phyloP scores from a whole-genome alignment of 2,888 invertebrate genomes.

The Apocheima hispidaria region DNA sequence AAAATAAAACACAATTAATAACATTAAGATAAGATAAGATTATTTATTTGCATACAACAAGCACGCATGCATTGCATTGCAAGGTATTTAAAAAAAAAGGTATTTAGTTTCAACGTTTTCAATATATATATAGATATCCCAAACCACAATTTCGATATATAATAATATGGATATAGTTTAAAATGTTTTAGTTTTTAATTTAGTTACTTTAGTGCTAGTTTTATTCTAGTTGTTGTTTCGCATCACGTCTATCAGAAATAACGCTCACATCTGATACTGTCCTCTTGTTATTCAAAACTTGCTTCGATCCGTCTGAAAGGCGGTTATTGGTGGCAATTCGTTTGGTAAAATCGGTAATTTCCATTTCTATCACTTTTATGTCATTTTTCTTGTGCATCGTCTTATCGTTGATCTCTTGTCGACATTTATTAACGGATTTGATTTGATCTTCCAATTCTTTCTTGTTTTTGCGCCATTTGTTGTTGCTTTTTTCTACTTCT shows the following conservation, averaged over 20 bases:
- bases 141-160: no score
- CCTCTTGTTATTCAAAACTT: slow-evolving; percentile 56
- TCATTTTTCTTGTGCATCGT: slow-evolving; percentile 67
- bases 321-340: slow-evolving; percentile 60
- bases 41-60: no score
- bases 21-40: no score
- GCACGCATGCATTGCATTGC: no score
- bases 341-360: slow-evolving; percentile 61
- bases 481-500: slow-evolving; percentile 61
- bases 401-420: slow-evolving; percentile 63
- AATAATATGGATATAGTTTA: no score
- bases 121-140: no score
- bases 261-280: slow-evolving; percentile 64
- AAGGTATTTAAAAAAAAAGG: no score
- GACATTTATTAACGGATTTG: slow-evolving; percentile 57
- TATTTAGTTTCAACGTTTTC: no score
- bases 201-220: no score
- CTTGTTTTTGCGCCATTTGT: slow-evolving; percentile 72
- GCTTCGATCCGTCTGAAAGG: slow-evolving; percentile 54
- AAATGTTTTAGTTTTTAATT: no score
- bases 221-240: no score
- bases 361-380: slow-evolving; percentile 61
- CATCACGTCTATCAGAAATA: not conserved
- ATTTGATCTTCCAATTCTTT: slow-evolving; percentile 70
- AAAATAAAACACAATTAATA: not conserved